These are phyloP conservation scores for Luscinia megarhynchos DNA, from an alignment of 2,797 vertebrate species.

Conservation along the genomic window DNA sequence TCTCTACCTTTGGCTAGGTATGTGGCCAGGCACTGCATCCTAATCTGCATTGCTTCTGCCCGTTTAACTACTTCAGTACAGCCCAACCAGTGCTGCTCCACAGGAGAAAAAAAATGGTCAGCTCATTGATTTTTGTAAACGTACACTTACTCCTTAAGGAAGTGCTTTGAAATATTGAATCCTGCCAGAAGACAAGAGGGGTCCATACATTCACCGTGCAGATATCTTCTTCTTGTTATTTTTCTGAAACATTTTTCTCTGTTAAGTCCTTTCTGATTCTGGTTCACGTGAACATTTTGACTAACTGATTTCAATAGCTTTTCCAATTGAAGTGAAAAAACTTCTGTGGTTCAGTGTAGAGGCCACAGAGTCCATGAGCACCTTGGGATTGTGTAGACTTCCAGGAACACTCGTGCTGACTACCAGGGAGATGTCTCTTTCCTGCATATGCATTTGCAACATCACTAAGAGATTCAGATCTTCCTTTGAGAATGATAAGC, in stretches of 20 bases:
- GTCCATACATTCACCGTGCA: not conserved
- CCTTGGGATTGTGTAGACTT: no score
- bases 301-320: not conserved
- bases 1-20: not conserved
- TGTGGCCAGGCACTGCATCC: not conserved
- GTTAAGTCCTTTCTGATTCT: not conserved
- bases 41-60: not conserved
- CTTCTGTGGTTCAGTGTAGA: not conserved
- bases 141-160: not conserved
- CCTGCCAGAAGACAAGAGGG: not conserved
- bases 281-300: not conserved
- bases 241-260: not conserved
- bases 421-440: not conserved
- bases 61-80: not conserved
- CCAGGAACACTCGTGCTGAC: not conserved
- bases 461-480: not conserved
- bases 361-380: no score
- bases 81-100: not conserved
- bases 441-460: not conserved
- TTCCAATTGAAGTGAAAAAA: not conserved
- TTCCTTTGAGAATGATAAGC: accelerated
- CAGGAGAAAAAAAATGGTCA: not conserved
- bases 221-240: not conserved
- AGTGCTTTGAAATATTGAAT: accelerated
- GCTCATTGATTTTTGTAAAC: not conserved